phyloP scores from a whole-genome alignment of 1,140 invertebrate genomes.

The Diorhabda sublineata region DNA sequence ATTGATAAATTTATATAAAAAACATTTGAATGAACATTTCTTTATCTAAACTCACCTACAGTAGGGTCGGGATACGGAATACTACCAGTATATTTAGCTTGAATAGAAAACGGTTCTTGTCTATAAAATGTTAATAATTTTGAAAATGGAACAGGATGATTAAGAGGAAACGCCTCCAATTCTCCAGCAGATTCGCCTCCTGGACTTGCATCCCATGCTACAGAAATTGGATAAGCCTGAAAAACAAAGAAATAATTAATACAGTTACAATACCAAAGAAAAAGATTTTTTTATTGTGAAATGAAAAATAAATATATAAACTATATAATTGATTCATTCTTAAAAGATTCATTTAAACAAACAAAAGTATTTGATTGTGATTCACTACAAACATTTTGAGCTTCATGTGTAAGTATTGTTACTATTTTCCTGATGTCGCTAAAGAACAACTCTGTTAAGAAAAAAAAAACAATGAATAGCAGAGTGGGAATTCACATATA shows the following conservation, averaged over 20 bases:
- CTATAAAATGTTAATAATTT: conserved; percentile 92
- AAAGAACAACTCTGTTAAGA: too few species aligned
- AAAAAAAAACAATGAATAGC: too few species aligned
- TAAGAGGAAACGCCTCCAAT: conserved; percentile 77
- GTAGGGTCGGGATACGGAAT: conserved; percentile 70
- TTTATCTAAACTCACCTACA: conserved; percentile 64
- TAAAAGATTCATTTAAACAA: too few species aligned
- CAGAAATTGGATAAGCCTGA: conserved; percentile 71
- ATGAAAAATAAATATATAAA: too few species aligned
- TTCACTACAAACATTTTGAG: too few species aligned
- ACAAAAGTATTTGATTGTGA: too few species aligned
- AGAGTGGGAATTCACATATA: too few species aligned
- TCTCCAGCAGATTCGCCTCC: conserved; percentile 63
- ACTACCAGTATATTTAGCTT: conserved; percentile 72
- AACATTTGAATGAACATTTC: not conserved
- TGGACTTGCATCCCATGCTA: conserved; percentile 76
- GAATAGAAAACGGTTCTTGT: conserved; percentile 79
- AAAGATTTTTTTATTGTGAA: not conserved
- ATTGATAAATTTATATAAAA: not conserved
- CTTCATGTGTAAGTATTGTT: too few species aligned
- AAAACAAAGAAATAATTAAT: conserved; percentile 11
- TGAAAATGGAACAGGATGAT: conserved; percentile 87
- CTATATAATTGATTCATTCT: too few species aligned
- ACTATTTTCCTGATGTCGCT: too few species aligned
- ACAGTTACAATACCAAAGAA: not conserved